Evolutionary conservation across 2,888 invertebrate species (phyloP).

Genomic region (Apotomis betuletana): DNA sequence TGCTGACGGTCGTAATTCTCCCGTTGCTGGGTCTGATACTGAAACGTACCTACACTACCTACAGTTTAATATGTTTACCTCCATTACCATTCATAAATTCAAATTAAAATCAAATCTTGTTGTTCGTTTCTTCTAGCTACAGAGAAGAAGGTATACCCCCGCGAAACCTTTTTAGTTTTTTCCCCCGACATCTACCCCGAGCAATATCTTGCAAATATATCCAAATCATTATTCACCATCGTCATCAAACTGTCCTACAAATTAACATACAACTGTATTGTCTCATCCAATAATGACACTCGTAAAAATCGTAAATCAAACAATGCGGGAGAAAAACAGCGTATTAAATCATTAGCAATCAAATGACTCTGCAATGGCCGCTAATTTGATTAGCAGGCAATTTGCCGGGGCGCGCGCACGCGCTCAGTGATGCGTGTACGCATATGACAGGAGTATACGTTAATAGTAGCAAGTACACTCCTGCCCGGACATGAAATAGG

Average conservation of each 20-base stretch:
- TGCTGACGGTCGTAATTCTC: too few relatives aligned
- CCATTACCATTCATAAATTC: too few relatives aligned
- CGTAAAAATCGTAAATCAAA: constrained; percentile 14
- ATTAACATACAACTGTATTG: not conserved
- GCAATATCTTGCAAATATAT: too few relatives aligned
- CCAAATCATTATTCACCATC: not conserved
- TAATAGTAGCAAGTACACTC: not conserved
- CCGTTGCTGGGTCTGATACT: too few relatives aligned
- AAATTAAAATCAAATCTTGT: too few relatives aligned
- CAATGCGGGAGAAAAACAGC: constrained; percentile 22
- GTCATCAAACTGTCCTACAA: not conserved
- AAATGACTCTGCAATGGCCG: constrained; percentile 17
- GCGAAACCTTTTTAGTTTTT: too few relatives aligned
- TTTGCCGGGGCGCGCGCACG: constrained; percentile 22
- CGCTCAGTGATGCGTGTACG: not conserved
- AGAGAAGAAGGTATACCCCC: too few relatives aligned
- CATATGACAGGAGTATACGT: not conserved
- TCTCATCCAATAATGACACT: constrained; percentile 6
- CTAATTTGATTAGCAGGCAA: constrained; percentile 36
- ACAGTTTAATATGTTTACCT: too few relatives aligned
- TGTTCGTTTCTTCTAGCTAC: too few relatives aligned
- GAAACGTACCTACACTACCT: too few relatives aligned
- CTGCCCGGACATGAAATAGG: too few relatives aligned
- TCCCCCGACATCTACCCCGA: too few relatives aligned
- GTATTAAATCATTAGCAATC: constrained; percentile 30